Evolutionary conservation across 2,113 vertebrate genomes (phyloP), one percentile per base, ranked within the genome.

Genomic region (Coryphaenoides rupestris): DNA sequence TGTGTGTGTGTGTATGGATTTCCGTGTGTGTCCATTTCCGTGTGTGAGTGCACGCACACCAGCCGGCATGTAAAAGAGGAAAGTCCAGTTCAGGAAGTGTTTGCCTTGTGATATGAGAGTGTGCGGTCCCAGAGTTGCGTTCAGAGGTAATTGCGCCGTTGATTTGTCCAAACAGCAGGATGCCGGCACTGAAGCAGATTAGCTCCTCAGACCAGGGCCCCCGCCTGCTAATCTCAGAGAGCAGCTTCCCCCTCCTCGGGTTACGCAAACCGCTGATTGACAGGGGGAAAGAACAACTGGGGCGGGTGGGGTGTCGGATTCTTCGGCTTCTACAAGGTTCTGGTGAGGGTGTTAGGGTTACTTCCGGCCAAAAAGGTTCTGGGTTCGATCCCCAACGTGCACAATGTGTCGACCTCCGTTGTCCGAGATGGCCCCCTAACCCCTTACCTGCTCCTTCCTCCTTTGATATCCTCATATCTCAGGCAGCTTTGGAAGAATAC

Each of bases 161-260:
- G 33, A 72, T 84, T 67, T 66, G 72, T 76, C 70, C 22, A 15
- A 62, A 66, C 65, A 65, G 72, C 60, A 69, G 63, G 65, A 75
- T 81, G 45, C 40, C 57, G 24, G 55, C 14, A 3, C 63, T 21
- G 46, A 55, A 21, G 54, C 16, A 45, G 15, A 50, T 50, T 50
- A 50, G 47, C 15, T n/a, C 47, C 7, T 50, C n/a, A 17, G 15
- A 16, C 47, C 47, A n/a, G 47, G 16, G 47, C 5, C 17, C n/a
- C 47, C 2, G 47, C 15, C n/a, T 16, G 47, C 47, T n/a, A 50
- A 50, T 50, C 47, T 50, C 47, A 16, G n/a, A 50, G 15, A 9
- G 16, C 47, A 50, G 47, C 15, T 17, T 50, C 6, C 15, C n/a
- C n/a, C 47, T 50, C n/a, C 47, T 50, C 10, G 33, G 33, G 7